Base-by-base conservation (phyloP, 2,113 vertebrate species). In the Scatophagus argus region DNA sequence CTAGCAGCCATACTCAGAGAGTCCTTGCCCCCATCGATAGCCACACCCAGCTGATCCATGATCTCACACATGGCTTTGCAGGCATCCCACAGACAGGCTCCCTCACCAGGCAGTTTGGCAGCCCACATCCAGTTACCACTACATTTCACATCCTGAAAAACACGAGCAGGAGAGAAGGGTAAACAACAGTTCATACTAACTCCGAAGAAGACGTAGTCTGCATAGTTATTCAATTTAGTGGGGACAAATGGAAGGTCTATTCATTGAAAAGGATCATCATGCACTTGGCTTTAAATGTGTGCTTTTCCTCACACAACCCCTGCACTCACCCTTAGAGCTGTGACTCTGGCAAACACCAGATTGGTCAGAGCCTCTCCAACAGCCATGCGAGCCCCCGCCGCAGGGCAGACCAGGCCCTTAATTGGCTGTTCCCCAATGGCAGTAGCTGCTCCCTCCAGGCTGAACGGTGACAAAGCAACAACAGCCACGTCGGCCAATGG, bases 61-160 rank as follows among this genome's bases (percentile, higher is more conserved):
- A 96, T 94, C 6, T 93, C 81, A 84, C 96, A 97, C 96, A 98
- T 96, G 43, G 97, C 97, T 44, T 88, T 89, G 74, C 97, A 98
- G 32, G 97, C 96, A 0, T 97, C 95, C 23, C 95, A 96, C 74
- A 98, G 88, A 38, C 89, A 89, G 0, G 95, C 95, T 0, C 97
- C 97, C 56, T 98, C 97, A 4, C 97, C 97, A 0, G 95, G 95
- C 21, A 97, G 94, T 89, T 97, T 97, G 23, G 97, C 97, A 0
- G 97, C 95, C 97, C 97, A 98, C 97, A 98, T 98, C 97, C 97
- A 98, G 92, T 98, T 98, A 6, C 96, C 97, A 14, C 97, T 98
- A 54, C 97, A 98, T 76, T 98, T 98, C 55, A 98, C 96, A 23
- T 97, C 97, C 97, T 98, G 60, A 27, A 69, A 79, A 19, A 64